These are phyloP conservation scores for Prunella strophiata DNA, from an alignment of 2,797 vertebrate genomes.

Conservation along the genomic window DNA sequence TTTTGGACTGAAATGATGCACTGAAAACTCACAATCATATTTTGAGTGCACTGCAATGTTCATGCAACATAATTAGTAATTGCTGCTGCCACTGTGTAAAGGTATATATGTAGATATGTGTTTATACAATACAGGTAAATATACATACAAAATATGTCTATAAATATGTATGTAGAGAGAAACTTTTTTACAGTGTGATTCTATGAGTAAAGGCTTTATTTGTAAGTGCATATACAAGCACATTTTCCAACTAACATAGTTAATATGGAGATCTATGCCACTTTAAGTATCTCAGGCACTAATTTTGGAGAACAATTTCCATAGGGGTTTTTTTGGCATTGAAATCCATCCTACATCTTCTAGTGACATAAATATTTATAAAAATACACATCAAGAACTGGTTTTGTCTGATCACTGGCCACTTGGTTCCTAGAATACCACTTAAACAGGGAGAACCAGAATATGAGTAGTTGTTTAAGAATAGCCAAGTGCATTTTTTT, in stretches of 20 bases:
- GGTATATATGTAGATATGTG: background rate
- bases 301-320: background rate
- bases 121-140: background rate
- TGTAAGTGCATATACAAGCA: background rate
- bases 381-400: background rate
- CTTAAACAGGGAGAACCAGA: background rate
- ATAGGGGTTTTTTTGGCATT: accelerated
- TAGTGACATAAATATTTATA: background rate
- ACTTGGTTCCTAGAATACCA: background rate
- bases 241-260: background rate
- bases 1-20: background rate
- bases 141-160: background rate
- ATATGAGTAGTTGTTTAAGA: background rate
- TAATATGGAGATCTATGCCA: background rate
- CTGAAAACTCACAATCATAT: background rate
- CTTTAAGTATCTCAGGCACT: background rate
- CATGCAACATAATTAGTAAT: background rate
- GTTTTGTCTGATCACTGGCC: background rate
- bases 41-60: background rate
- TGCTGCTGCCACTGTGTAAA: background rate
- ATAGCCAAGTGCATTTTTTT: background rate
- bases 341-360: background rate
- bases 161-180: background rate
- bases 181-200: background rate
- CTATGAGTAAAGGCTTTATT: background rate